Percentiles rank a stretch among this genome's conserved stretches.
These are phyloP conservation scores for Tricholauxania praeusta DNA, from an alignment of 2,888 invertebrate genomes.

Conservation along the genomic window DNA sequence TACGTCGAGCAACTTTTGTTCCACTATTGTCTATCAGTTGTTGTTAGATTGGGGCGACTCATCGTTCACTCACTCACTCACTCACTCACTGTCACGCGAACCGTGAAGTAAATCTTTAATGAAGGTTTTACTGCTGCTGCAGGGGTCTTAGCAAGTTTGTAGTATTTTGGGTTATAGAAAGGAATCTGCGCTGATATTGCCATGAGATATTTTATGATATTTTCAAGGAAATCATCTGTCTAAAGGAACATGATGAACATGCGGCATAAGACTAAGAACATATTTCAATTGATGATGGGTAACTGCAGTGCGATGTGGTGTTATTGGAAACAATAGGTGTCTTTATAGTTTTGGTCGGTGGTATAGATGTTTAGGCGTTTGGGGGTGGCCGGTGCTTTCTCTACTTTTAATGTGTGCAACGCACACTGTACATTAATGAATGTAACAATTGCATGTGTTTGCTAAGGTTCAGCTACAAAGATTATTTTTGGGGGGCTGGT, in stretches of 20 bases:
- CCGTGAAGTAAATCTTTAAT: constrained; percentile 25
- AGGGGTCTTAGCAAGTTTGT: too few relatives aligned
- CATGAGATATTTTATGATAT: too few relatives aligned
- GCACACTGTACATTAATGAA: not conserved
- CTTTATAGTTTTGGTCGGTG: not conserved
- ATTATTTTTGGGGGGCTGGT: too few relatives aligned
- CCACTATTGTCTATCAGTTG: not conserved
- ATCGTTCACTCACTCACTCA: not conserved
- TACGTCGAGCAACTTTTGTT: too few relatives aligned
- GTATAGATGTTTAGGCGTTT: not conserved
- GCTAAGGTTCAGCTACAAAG: not conserved
- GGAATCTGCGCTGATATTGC: too few relatives aligned
- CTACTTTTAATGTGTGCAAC: not conserved
- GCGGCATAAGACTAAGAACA: not conserved
- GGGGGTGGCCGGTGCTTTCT: not conserved
- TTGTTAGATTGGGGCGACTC: not conserved
- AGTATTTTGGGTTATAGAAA: too few relatives aligned
- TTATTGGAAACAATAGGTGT: too few relatives aligned
- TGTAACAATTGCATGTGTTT: not conserved
- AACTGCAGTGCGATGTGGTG: not conserved
- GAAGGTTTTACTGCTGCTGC: not conserved
- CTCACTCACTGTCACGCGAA: not conserved
- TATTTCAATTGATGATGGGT: not conserved
- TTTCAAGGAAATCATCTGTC: too few relatives aligned
- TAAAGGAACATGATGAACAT: too few relatives aligned